These are phyloP conservation scores for Aporrectodea caliginosa DNA, from an alignment of 1,140 invertebrate genomes.

Conservation along the genomic window DNA sequence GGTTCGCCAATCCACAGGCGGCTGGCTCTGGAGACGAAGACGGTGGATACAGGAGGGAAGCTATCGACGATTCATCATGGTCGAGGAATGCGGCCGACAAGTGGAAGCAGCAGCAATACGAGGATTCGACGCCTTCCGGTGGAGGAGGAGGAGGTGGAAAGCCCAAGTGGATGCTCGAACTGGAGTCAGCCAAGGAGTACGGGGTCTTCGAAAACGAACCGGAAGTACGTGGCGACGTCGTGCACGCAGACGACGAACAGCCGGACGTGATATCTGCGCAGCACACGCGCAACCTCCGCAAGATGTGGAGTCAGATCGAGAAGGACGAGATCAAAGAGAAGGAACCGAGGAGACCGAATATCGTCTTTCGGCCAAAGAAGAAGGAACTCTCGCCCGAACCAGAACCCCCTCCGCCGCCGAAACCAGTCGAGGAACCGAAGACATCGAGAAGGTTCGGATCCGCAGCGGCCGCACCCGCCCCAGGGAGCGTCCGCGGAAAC, in stretches of 20 bases:
- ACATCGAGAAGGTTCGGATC: not conserved
- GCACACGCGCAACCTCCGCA: slow-evolving; percentile 16
- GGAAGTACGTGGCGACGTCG: slow-evolving; percentile 23
- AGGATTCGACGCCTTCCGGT: not conserved
- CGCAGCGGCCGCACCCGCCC: no score
- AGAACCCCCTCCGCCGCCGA: not conserved
- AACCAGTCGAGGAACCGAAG: slow-evolving; percentile 13
- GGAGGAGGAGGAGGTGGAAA: not conserved
- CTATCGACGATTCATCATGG: not conserved
- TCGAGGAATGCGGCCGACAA: slow-evolving; percentile 3
- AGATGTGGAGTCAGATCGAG: slow-evolving; percentile 26
- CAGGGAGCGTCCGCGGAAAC: not conserved
- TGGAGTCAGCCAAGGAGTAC: slow-evolving; percentile 19
- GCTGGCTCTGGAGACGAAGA: not conserved
- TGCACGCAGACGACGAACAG: slow-evolving; percentile 5
- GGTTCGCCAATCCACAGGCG: slow-evolving; percentile 4
- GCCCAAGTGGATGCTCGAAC: slow-evolving; percentile 7
- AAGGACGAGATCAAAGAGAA: slow-evolving; percentile 6
- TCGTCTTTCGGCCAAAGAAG: slow-evolving; percentile 12
- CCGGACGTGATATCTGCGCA: slow-evolving; percentile 18
- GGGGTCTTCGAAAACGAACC: slow-evolving; percentile 23
- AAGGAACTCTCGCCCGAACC: slow-evolving; percentile 17
- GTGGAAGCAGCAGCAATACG: slow-evolving; percentile 15
- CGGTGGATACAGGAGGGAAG: slow-evolving; percentile 1
- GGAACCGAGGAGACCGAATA: not conserved